Evolutionary conservation across 2,797 vertebrate genomes (phyloP).

Genomic region (Bucorvus abyssinicus): DNA sequence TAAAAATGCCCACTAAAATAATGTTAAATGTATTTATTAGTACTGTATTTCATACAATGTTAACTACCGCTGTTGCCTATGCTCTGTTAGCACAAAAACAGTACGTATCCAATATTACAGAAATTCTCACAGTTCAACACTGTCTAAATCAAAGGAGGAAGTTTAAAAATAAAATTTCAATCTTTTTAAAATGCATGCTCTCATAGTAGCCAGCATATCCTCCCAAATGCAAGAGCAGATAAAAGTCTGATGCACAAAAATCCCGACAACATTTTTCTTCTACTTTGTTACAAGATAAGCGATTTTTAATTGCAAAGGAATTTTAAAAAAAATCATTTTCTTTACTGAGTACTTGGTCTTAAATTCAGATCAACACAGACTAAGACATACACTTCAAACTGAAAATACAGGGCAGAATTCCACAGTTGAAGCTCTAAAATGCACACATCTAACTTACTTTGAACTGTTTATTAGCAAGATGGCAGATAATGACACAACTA

Average conservation of each 20-base stretch:
- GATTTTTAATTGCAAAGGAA: neutral
- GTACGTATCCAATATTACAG: neutral
- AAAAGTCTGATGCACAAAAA: neutral
- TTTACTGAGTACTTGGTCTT: neutral
- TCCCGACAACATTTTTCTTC: neutral
- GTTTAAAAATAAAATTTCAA: neutral
- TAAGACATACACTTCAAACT: neutral
- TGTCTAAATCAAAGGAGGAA: slow-evolving; percentile 13
- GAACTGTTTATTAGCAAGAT: neutral
- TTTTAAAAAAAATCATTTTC: neutral
- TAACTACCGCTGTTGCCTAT: slow-evolving; percentile 33
- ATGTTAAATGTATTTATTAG: slow-evolving; percentile 64
- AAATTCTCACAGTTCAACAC: neutral
- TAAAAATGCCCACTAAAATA: slow-evolving; percentile 64
- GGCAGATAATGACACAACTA: neutral
- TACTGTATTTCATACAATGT: slow-evolving; percentile 38
- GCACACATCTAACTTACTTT: neutral
- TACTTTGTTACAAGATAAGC: neutral
- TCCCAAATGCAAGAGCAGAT: neutral
- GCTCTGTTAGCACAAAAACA: slow-evolving; percentile 21
- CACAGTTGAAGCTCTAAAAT: neutral
- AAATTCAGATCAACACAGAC: neutral
- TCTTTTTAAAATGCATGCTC: neutral
- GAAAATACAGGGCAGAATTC: neutral
- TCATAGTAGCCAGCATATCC: neutral